These are phyloP conservation scores for Peromyscus californicus DNA, from an alignment of 2,113 vertebrate genomes.

Conservation along the genomic window DNA sequence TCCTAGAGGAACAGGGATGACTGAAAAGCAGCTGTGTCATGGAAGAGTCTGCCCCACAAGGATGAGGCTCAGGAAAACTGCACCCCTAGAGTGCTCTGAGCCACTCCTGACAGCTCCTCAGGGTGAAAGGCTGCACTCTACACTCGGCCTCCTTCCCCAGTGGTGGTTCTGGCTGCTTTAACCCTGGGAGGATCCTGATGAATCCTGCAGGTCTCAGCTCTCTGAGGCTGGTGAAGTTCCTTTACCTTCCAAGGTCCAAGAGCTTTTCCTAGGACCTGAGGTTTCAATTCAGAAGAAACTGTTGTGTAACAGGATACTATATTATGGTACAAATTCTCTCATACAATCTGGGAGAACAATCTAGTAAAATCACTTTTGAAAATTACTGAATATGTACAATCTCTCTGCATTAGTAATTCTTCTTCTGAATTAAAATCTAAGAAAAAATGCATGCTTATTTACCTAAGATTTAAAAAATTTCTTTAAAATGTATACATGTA, in stretches of 20 bases:
- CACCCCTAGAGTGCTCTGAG: background rate
- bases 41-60: background rate
- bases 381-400: background rate
- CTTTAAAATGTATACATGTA: background rate
- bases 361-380: background rate
- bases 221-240: background rate
- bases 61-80: background rate
- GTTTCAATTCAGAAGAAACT: background rate
- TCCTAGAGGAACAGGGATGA: background rate
- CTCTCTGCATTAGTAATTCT: background rate
- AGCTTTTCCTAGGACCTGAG: too few species aligned
- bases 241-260: background rate
- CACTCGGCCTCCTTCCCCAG: rapidly evolving
- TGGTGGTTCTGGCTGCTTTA: background rate
- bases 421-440: background rate
- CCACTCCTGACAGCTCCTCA: background rate
- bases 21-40: background rate
- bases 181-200: too few species aligned
- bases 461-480: background rate
- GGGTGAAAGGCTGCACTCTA: background rate
- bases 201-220: too few species aligned
- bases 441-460: background rate
- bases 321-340: background rate
- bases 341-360: background rate
- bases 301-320: background rate